Base-by-base conservation (phyloP, 2,888 invertebrate species). In the Polylopha cassiicola region DNA sequence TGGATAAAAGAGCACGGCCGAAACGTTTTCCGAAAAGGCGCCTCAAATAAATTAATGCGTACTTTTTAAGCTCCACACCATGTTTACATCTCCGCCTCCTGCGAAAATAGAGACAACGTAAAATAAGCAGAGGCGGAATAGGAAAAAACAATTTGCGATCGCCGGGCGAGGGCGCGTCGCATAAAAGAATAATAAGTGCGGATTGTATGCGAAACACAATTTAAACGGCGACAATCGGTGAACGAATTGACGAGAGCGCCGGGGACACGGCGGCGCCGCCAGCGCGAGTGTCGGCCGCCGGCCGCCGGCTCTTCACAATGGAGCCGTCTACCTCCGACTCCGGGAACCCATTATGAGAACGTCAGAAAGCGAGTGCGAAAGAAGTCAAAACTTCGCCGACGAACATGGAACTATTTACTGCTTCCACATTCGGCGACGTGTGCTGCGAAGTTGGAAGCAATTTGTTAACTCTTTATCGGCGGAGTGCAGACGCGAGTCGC, bases 391-490 rank as follows among this genome's bases (percentile, higher is more conserved):
- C 70, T 78, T 79, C 58, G 53, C 62, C 76, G 73, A 66, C 71
- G 70, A 75, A 73, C 74, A 71, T 72, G 67, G 65, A 71, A 73
- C 73, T 81, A 76, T 81, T 79, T 79, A 78, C 78, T 71, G 73
- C 70, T 74, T 57, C 65, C 68, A 73, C 71, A 72, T 73, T 73
- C 64, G 73, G 70, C 74, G 74, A 74, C 75, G 78, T 76, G 75
- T 75, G 76, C 75, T 64, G 58, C 60, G 61, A 74, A 79, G 68
- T 81, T 76, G 69, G 68, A 63, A 71, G 79, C 77, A 78, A 80
- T 81, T 84, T 77, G 79, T 80, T 78, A 76, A 74, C 71, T 72
- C 77, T 74, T 76, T 82, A 78, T 79, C 75, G 62, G 49, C 60
- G 64, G 57, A 61, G 47, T 39, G 50, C 65, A 56, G 63, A 61